A percentile compares a stretch with the other conserved stretches of the same genome.
These are phyloP conservation scores for Calliopsis andreniformis DNA, from an alignment of 1,140 invertebrate genomes.

Conservation along the genomic window DNA sequence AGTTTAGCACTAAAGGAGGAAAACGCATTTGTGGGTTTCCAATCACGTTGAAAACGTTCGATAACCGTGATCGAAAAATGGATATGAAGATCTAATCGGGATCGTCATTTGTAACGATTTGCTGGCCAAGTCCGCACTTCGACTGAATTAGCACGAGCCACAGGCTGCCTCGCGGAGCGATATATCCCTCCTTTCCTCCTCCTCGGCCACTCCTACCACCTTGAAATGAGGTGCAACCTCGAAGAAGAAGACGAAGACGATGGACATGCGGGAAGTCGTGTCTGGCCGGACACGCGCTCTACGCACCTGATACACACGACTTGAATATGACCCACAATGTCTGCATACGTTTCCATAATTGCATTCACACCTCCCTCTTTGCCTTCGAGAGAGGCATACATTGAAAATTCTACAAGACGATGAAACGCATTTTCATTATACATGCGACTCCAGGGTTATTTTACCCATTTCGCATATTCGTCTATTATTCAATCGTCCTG, in stretches of 20 bases:
- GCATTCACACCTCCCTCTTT: not conserved
- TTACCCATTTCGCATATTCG: not conserved
- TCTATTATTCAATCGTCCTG: not conserved
- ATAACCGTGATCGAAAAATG: not conserved
- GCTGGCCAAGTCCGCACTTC: constrained; percentile 67
- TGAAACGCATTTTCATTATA: no score
- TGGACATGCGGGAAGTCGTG: constrained; percentile 28
- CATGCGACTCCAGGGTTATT: not conserved
- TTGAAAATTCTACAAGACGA: no score
- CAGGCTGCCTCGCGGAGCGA: constrained; percentile 56
- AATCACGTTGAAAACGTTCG: not conserved
- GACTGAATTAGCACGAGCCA: constrained; percentile 76
- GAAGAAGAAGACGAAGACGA: constrained; percentile 35
- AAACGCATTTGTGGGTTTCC: not conserved
- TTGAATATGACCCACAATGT: constrained; percentile 35
- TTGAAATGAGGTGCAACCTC: constrained; percentile 52
- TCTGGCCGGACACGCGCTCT: constrained; percentile 33
- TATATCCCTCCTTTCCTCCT: constrained; percentile 45
- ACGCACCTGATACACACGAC: constrained; percentile 14
- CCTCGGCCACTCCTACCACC: constrained; percentile 52
- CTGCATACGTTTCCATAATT: constrained; percentile 43
- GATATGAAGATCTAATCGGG: constrained; percentile 38
- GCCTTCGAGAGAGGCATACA: not conserved
- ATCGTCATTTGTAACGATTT: constrained; percentile 61
- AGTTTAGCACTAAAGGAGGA: no score